Base-by-base conservation (phyloP, 2,797 vertebrate species). In the Bufotes viridis region DNA sequence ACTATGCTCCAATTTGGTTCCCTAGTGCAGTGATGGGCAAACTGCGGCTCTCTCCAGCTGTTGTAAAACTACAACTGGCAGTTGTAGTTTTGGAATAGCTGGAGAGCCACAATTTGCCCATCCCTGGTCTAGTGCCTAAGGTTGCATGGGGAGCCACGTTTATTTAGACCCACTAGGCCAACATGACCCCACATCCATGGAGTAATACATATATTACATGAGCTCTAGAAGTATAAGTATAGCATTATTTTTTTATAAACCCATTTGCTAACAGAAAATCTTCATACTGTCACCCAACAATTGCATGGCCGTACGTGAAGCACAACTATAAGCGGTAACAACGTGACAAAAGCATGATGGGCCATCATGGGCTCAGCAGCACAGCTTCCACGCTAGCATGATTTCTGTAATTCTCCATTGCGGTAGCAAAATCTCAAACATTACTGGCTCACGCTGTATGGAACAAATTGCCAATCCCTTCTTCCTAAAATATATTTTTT, bases 391-490 rank as follows among this genome's bases (percentile, higher is more conserved):
- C 20, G 24, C 34, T 24, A 65, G 29, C 22, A 49, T 3, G 61
- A 34, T 63, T 65, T 51, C 63, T 67, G 24, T 22, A 67, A 69
- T 51, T 67, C 60, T 69, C 75, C 75, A 55, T 42, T 75, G 76
- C 69, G 63, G 51, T 61, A 72, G 53, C 78, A 17, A 80, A 24
- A 69, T 81, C 57, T 79, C 20, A 22, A 57, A 55, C 63, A 78
- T 34, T 78, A 67, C 84, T 78, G 61, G 75, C 60, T 86, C 9
- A 18, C 53, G 29, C 13, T 51, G 34, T 63, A 85, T 61, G 55
- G 72, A 76, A 61, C 61, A 85, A 86, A 51, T 29, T 82, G 58
- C 26, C 76, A 86, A 80, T 81, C 18, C 78, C 49, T 88, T 84
- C 81, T 67, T 67, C 72, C 63, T 49, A 88, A 49, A 65, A 65